Evolutionary conservation across 2,888 invertebrate genomes (phyloP), one percentile per base, ranked within the genome.

Genomic region (Ormyrus rosae): DNA sequence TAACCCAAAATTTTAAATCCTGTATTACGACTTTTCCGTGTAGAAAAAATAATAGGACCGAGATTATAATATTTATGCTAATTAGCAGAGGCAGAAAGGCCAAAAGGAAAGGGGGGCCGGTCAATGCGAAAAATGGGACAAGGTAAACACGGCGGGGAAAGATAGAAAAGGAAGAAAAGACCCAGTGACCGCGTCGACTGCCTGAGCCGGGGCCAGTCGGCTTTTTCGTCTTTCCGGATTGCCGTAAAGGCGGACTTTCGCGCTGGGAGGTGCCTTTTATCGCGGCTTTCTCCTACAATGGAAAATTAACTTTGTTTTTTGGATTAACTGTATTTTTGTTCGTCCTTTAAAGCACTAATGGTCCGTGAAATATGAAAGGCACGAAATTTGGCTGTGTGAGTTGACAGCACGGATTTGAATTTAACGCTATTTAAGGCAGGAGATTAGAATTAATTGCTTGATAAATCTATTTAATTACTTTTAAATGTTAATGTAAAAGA

Each of bases 291-390:
- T 34, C n/a, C 10, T 11, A 69, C 61, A 77, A 81, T 81, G 53
- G 69, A 81, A 81, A 81, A 81, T 81, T 81, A 81, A 81, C 78
- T 81, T 81, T 81, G 71, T 74, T 78, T 81, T 78, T 69, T 48
- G 60, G 81, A 80, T 80, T 72, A 55, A 58, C 64, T 6, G n/a
- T 74, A 13, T 72, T 76, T 75, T 80, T 63, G 60, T 80, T 80
- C 68, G 58, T 74, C 61, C 13, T 56, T 78, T 55, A 19, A 64
- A 70, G 13, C 11, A n/a, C 19, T 61, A 79, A 74, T 79, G 58
- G 61, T 51, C 19, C 69, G 50, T 64, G 19, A 79, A 69, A 48
- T 53, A 7, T 48, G 34, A 48, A 51, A 51, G n/a, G 55, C 58
- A 45, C 50, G 34, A 34, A 34, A 50, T 65, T 53, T 63, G 34